These are phyloP conservation scores for Salminus brasiliensis DNA, from an alignment of 2,113 vertebrate genomes.

Conservation along the genomic window DNA sequence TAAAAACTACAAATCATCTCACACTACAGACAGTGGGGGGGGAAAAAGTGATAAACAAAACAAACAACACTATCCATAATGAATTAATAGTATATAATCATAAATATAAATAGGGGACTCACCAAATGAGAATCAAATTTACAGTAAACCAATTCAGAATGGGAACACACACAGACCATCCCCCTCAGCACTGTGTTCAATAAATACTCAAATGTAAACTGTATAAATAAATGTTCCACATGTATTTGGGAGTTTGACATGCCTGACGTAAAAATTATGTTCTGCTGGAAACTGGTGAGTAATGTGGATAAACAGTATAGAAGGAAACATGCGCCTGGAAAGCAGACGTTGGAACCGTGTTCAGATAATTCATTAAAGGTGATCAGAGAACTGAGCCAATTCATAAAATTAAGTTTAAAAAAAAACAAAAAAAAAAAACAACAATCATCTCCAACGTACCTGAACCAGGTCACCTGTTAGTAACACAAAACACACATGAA, in stretches of 20 bases:
- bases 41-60: not conserved
- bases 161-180: not conserved
- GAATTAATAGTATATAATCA: conserved; percentile 30
- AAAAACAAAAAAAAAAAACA: not conserved
- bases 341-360: not conserved
- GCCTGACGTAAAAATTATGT: not conserved
- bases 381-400: not conserved
- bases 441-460: conserved; percentile 9
- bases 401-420: not conserved
- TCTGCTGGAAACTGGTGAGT: not conserved
- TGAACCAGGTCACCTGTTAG: not conserved
- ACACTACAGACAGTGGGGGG: not conserved
- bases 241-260: conserved; percentile 47
- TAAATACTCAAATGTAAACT: conserved; percentile 69
- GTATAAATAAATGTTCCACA: conserved; percentile 71
- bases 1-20: not conserved
- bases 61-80: conserved; percentile 1
- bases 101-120: conserved; percentile 37
- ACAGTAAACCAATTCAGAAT: conserved; percentile 31
- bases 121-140: conserved; percentile 12
- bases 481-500: too few species aligned
- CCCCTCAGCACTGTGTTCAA: conserved; percentile 74
- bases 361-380: not conserved
- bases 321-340: not conserved
- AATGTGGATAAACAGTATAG: not conserved